phyloP scores from a whole-genome alignment of 2,113 vertebrate genomes.

The Morphnarchus princeps region DNA sequence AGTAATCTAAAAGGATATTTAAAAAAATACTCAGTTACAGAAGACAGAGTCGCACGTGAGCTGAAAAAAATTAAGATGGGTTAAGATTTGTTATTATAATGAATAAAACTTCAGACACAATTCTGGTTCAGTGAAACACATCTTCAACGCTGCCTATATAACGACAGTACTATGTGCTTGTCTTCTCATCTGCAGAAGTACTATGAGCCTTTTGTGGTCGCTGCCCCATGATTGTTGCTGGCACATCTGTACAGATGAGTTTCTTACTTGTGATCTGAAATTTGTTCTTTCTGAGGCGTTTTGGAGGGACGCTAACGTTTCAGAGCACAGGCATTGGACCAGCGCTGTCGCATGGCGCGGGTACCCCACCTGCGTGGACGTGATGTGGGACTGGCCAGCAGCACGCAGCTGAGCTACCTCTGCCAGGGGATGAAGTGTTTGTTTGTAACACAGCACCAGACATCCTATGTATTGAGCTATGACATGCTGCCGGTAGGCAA shows the following conservation, averaged over 20 bases:
- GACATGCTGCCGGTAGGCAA: not conserved
- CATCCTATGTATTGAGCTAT: rapidly evolving
- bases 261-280: not conserved
- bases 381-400: too few species aligned
- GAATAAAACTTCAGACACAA: not conserved
- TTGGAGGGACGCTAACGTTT: not conserved
- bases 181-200: not conserved
- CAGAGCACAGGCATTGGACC: rapidly evolving
- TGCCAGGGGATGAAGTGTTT: rapidly evolving
- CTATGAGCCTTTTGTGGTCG: not conserved
- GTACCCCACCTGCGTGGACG: not conserved
- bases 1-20: not conserved
- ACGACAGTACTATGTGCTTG: too few species aligned
- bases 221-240: too few species aligned
- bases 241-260: not conserved
- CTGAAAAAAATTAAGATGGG: not conserved
- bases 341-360: rapidly evolving
- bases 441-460: too few species aligned
- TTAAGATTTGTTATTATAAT: not conserved
- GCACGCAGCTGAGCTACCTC: not conserved
- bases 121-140: not conserved
- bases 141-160: not conserved
- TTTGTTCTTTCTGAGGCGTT: not conserved
- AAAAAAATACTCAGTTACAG: not conserved
- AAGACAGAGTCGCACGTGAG: not conserved